Base-by-base conservation (phyloP, 2,113 vertebrate genomes). In the Mustelus asterias region DNA sequence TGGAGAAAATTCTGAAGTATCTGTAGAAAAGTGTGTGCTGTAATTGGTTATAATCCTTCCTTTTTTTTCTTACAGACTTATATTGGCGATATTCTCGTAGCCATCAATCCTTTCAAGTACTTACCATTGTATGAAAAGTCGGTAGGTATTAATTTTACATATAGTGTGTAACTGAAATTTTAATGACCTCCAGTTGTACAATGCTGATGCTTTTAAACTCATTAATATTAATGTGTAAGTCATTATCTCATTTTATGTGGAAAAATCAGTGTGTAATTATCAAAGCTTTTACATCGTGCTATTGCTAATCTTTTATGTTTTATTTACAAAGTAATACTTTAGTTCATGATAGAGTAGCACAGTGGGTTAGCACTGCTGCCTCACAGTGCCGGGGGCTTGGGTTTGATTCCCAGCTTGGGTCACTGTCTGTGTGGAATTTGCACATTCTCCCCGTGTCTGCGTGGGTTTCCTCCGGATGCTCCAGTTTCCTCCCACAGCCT, bases 61-160 rank as follows among this genome's bases (percentile, higher is more conserved):
- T 7, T 63, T 63, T 96, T 89, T 95, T 76, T 33, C 16, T 16
- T 96, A 41, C 97, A 98, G 97, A 97, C 97, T 29, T 97, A 97
- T 58, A 95, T 98, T 44, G 97, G 97, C 83, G 97, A 98, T 96
- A 98, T 98, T 95, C 96, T 98, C 80, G 78, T 98, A 9, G 97
- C 97, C 20, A 80, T 97, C 94, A 98, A 98, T 95, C 97, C 97
- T 76, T 97, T 98, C 96, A 97, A 97, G 96, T 96, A 97, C 0
- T 97, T 98, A 48, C 96, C 97, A n/a, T 96, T 97, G 0, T 98
- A 97, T 60, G 97, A 97, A 83, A 96, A 96, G 88, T 96, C 96
- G 96, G 97, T 97, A 96, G 96, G 95, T 41, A 88, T n/a, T 94
- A 33, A 92, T 63, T 95, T 80, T 93, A 63, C 70, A 22, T 37